Conservation (phyloP, 1,140 invertebrate genomes). For the Zaprionus lachaisei region DNA sequence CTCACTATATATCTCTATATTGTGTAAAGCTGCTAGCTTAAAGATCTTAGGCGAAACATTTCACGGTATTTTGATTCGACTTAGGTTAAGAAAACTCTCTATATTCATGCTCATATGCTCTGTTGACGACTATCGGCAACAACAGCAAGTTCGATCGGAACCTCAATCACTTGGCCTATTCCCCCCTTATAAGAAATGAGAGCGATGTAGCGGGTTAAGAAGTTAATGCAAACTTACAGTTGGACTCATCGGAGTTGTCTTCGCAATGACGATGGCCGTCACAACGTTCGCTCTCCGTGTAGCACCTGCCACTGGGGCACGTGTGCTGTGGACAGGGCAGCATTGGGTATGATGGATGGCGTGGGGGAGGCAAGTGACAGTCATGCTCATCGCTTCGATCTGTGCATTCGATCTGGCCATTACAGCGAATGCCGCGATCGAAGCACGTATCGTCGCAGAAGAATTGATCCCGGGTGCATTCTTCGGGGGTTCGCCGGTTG, state of each 20-base stretch:
- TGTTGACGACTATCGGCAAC: too few species aligned
- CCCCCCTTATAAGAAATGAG: slow-evolving; percentile 10
- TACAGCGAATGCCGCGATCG: slow-evolving; percentile 84
- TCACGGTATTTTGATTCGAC: too few species aligned
- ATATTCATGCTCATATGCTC: too few species aligned
- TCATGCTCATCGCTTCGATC: slow-evolving; percentile 85
- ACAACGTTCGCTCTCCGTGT: slow-evolving; percentile 84
- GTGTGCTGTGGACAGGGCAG: slow-evolving; percentile 71
- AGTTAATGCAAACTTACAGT: slow-evolving; percentile 85
- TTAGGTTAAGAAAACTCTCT: too few species aligned
- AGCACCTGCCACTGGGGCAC: slow-evolving; percentile 79
- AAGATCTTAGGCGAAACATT: too few species aligned
- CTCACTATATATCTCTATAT: too few species aligned
- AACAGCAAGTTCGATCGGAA: too few species aligned
- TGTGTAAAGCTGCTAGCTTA: too few species aligned
- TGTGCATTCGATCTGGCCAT: slow-evolving; percentile 85
- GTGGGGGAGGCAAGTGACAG: slow-evolving; percentile 52
- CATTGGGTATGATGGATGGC: slow-evolving; percentile 28
- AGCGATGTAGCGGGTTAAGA: slow-evolving; percentile 1
- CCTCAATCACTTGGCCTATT: background rate
- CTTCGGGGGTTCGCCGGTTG: slow-evolving; percentile 70
- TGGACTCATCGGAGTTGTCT: slow-evolving; percentile 87
- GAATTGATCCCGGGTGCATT: slow-evolving; percentile 84
- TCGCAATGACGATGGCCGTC: slow-evolving; percentile 87
- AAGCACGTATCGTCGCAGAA: slow-evolving; percentile 85